Base-by-base conservation (phyloP, 2,113 vertebrate species). In the Urocynchramus pylzowi region DNA sequence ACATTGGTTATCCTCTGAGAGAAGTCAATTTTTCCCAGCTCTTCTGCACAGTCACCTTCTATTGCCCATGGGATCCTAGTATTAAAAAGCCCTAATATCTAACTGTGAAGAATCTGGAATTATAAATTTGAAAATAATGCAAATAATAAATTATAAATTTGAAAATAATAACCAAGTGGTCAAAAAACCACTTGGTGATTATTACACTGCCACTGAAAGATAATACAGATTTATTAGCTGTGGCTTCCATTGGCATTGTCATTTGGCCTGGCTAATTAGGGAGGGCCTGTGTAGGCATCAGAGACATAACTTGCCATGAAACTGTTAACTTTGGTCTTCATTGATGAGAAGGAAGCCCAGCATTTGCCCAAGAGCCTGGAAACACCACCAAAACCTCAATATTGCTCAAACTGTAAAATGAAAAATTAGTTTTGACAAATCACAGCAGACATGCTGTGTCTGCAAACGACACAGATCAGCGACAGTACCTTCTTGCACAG, bases 351-450 rank as follows among this genome's bases (percentile, higher is more conserved):
- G 45, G 42, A 82, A 80, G 15, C 21, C 52, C 53, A 87, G 18
- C 30, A 37, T 24, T 95, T 93, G 49, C 65, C 60, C 47, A 52
- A 77, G 68, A 89, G 30, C 52, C 35, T 86, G 80, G 35, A 33
- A 86, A 67, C 74, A 89, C 9, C 24, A 81, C 33, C 35, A 64
- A 86, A 94, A 27, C 47, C 24, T 95, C 42, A 67, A 12, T n/a
- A 56, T 78, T 93, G 73, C 76, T 78, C 47, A 81, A 78, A 84
- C 27, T 56, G 22, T 59, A 68, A 77, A 41, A 35, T 52, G 75
- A 92, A 95, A 90, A 93, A 84, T 93, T 63, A 60, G 33, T 87
- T 90, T 89, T 92, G 64, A 78, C 42, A 52, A 87, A 88, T 84
- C 47, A 70, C 65, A 87, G 52, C 80, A 78, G 77, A 81, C 52